phyloP scores from a whole-genome alignment of 2,888 invertebrate species.

The Heliconius ethilla region DNA sequence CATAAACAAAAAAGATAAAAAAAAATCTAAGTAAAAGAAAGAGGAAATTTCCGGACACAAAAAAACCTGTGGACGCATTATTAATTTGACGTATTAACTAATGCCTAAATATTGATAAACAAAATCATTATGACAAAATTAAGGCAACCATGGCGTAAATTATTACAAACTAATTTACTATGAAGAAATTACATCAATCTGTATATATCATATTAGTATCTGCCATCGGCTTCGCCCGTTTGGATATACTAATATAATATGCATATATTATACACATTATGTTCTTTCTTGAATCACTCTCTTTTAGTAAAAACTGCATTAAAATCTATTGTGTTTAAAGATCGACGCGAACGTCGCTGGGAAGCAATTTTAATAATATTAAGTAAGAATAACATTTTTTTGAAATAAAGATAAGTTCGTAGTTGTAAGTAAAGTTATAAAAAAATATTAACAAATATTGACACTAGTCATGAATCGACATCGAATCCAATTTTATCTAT shows the following conservation, averaged over 20 bases:
- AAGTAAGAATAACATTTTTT: no score
- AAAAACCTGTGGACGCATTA: neutral
- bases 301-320: neutral
- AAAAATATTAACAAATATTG: no score
- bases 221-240: neutral
- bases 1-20: neutral
- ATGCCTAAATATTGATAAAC: neutral
- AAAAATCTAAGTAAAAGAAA: neutral
- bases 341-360: neutral
- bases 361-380: neutral
- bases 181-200: neutral
- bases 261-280: no score
- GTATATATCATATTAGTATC: neutral
- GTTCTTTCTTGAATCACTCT: neutral
- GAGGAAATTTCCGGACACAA: no score
- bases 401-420: no score
- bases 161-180: no score
- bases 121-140: neutral
- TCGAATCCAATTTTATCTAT: no score
- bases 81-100: neutral
- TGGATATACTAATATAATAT: no score
- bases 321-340: neutral
- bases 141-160: constrained; percentile 9
- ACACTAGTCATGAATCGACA: no score
- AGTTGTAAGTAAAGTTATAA: no score